phyloP scores from a whole-genome alignment of 2,113 vertebrate species.

The Podarcis cretensis region DNA sequence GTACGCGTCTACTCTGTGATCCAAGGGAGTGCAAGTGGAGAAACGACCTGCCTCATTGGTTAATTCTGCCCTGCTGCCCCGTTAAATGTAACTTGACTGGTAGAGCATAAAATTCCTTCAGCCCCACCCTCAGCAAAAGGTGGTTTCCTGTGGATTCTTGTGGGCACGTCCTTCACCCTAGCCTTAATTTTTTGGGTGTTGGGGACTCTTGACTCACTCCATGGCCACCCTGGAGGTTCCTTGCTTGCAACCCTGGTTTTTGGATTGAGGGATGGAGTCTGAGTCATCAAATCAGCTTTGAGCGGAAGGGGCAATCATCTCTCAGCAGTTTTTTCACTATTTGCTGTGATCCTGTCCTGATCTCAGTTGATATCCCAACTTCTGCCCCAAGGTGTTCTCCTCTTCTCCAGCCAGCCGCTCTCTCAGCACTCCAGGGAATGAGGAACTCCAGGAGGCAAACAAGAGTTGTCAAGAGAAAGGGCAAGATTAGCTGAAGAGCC shows the following conservation, averaged over 20 bases:
- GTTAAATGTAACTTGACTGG: accelerated
- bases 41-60: accelerated
- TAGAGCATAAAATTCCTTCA: accelerated
- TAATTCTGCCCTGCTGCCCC: accelerated
- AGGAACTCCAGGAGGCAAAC: not conserved
- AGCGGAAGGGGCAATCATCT: not conserved
- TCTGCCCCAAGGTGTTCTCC: too few species aligned
- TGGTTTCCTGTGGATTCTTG: not conserved
- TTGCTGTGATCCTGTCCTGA: not conserved
- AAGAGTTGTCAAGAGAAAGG: not conserved
- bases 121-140: not conserved
- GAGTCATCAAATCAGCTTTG: not conserved
- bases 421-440: not conserved
- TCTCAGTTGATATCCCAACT: too few species aligned
- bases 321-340: not conserved
- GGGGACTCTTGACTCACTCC: not conserved
- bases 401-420: too few species aligned
- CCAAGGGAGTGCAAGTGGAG: not conserved
- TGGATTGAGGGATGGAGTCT: too few species aligned
- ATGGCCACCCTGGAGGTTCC: not conserved
- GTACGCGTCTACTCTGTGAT: accelerated
- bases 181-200: not conserved
- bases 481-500: not conserved
- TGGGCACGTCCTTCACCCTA: accelerated
- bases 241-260: not conserved